phyloP scores from a whole-genome alignment of 2,888 invertebrate genomes.

The Diarsia dahlii region DNA sequence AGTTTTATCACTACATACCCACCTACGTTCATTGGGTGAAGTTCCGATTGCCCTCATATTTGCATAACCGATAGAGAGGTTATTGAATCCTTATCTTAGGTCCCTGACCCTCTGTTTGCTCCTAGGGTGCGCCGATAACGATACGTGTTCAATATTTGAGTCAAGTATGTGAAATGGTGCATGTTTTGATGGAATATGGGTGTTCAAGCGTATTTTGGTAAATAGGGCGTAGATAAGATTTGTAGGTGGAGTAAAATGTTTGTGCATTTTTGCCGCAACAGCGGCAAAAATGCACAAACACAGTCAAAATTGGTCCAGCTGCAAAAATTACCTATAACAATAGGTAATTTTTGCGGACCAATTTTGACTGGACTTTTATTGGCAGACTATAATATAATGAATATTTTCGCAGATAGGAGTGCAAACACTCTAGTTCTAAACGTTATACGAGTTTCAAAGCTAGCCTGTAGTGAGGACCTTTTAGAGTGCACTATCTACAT shows the following conservation, averaged over 20 bases:
- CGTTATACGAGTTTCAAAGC: background rate
- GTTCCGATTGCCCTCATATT: constrained; percentile 71
- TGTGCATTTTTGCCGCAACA: background rate
- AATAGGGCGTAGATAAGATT: background rate
- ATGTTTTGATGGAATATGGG: constrained; percentile 2
- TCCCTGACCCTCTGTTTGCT: constrained; percentile 78
- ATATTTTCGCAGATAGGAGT: background rate
- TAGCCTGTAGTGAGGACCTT: background rate
- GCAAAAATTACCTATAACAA: too few species aligned
- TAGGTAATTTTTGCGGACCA: background rate
- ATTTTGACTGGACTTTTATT: too few species aligned
- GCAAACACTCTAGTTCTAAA: background rate
- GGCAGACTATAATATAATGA: too few species aligned
- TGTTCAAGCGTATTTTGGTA: background rate
- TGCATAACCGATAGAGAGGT: constrained; percentile 79
- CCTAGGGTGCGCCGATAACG: constrained; percentile 68
- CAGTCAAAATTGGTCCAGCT: too few species aligned
- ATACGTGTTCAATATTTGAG: constrained; percentile 69
- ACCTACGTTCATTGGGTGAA: constrained; percentile 38
- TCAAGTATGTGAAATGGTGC: constrained; percentile 38
- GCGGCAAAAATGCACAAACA: too few species aligned
- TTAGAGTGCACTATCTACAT: background rate
- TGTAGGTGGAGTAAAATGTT: background rate
- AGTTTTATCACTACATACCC: constrained; percentile 50
- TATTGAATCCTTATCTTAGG: constrained; percentile 87